phyloP scores from a whole-genome alignment of 2,888 invertebrate species.

The Drosophila ochracea region DNA sequence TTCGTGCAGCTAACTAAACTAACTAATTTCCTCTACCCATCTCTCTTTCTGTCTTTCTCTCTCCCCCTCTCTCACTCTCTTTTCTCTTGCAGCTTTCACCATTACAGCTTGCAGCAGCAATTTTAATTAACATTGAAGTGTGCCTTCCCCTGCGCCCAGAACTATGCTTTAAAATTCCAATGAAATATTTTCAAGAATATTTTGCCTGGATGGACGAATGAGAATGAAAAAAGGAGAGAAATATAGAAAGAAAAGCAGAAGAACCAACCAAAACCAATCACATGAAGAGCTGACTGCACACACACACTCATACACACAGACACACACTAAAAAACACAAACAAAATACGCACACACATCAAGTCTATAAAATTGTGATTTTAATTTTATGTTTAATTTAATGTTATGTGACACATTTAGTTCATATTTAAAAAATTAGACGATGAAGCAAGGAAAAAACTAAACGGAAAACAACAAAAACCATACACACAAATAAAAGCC shows the following conservation, averaged over 20 bases:
- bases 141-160: constrained; percentile 75
- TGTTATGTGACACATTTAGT: constrained; percentile 67
- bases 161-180: constrained; percentile 69
- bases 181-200: constrained; percentile 77
- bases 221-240: constrained; percentile 23
- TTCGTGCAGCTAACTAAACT: constrained; percentile 62
- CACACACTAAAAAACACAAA: constrained; percentile 9
- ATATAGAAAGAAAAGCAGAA: constrained; percentile 26
- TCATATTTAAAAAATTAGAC: constrained; percentile 46
- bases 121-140: constrained; percentile 79
- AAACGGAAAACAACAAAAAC: constrained; percentile 26
- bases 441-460: constrained; percentile 38
- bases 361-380: constrained; percentile 85
- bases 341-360: constrained; percentile 71
- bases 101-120: constrained; percentile 71
- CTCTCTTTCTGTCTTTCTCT: not conserved
- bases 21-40: constrained; percentile 50
- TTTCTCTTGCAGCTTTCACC: constrained; percentile 65
- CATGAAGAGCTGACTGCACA: constrained; percentile 53
- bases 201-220: constrained; percentile 61
- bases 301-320: constrained; percentile 13
- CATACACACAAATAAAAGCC: constrained; percentile 39
- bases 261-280: constrained; percentile 44
- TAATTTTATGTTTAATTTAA: constrained; percentile 84
- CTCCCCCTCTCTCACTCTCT: constrained; percentile 8